Evolutionary conservation across 2,797 vertebrate species (phyloP), one percentile per base, ranked within the genome.

Genomic region (Micropoecilia bifurca): DNA sequence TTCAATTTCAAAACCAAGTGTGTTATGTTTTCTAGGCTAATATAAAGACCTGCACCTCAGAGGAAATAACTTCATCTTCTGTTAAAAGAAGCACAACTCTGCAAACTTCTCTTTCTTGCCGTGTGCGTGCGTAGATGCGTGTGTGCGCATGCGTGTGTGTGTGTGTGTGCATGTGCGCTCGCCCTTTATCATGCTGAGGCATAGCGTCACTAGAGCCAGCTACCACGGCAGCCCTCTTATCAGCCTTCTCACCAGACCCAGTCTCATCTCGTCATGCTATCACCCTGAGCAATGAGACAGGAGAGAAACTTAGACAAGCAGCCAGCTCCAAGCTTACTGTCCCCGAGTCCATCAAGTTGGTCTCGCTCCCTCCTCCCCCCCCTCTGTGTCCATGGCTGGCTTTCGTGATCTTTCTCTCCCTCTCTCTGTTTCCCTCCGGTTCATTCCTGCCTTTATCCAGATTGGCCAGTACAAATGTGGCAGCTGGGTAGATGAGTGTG

Each of bases 271-370:
- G 85, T 92, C 91, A 92, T 89, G 93, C 91, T 93, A 93, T 94
- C 93, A 91, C 90, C 90, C 92, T 77, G 86, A 94, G 93, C 94
- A 93, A 92, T 92, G 92, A 95, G 92, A 94, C 93, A 88, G 90
- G 88, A 90, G 90, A 86, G 89, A 85, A 89, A 80, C 89, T 88
- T 83, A 87, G 87, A 90, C 84, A 89, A 90, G 84, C 90, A 90
- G 84, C 90, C 86, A 87, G 87, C 92, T 90, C 85, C 91, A 85
- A 88, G 87, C 91, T 78, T 82, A 88, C 90, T 90, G 89, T 93
- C 92, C 87, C 76, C 1, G 45, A 92, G 87, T 92, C 90, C 91
- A 92, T 91, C 92, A 89, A 89, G 83, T 88, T 79, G 77, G 87
- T 85, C 79, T 25, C 76, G 48, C 77, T 78, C 61, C 80, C 45